phyloP scores from a whole-genome alignment of 2,888 invertebrate species.

The Phlogophora meticulosa region DNA sequence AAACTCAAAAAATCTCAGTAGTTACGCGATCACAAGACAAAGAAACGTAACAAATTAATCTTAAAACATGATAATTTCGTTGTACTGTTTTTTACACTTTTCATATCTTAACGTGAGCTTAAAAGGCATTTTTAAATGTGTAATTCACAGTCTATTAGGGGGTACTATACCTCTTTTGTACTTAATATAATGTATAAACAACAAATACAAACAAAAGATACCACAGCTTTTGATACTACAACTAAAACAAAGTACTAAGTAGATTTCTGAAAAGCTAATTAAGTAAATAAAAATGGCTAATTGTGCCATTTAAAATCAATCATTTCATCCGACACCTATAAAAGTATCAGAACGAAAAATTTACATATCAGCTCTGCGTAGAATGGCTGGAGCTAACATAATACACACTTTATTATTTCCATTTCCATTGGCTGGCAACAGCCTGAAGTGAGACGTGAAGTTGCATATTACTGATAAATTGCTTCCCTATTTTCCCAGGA shows the following conservation, averaged over 20 bases:
- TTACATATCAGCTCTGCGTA: background rate
- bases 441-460: constrained; percentile 5
- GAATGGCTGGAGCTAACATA: background rate
- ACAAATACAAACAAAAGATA: background rate
- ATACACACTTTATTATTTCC: constrained; percentile 33
- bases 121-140: no score
- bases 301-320: background rate
- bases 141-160: no score
- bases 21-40: no score
- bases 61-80: no score
- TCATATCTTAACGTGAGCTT: no score
- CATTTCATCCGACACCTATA: background rate
- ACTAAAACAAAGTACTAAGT: background rate
- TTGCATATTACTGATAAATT: constrained; percentile 49
- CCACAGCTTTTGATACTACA: no score
- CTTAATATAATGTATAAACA: no score
- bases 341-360: background rate
- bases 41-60: no score
- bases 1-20: no score
- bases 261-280: background rate
- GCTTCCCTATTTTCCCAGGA: constrained; percentile 54
- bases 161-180: no score
- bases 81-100: no score
- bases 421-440: background rate
- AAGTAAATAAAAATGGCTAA: background rate